Percentiles rank a stretch among this genome's conserved stretches.
These are phyloP conservation scores for Sylvilagus bachmani DNA, from an alignment of 2,113 vertebrate species.

Conservation along the genomic window DNA sequence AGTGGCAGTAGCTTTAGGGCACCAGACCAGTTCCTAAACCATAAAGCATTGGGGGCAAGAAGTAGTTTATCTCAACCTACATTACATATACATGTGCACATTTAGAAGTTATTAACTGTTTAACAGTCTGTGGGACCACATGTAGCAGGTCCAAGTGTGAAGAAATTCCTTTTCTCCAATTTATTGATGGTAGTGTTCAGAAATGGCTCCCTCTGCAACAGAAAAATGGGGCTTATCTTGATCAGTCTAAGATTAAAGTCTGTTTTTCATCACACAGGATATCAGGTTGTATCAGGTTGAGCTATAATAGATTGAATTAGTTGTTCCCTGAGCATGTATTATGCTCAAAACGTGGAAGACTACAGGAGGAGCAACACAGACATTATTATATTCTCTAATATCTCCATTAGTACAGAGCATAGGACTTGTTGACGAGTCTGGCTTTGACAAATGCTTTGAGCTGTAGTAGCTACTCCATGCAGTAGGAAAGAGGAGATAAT, in stretches of 20 bases:
- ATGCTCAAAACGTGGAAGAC: background rate
- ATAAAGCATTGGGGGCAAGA: background rate
- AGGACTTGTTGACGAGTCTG: background rate
- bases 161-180: background rate
- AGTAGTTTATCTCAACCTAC: background rate
- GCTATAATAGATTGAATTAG: background rate
- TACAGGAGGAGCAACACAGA: background rate
- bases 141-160: background rate
- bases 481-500: background rate
- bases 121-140: background rate
- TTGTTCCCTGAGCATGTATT: conserved; percentile 7
- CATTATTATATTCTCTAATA: background rate
- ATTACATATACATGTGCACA: background rate
- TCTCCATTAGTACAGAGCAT: background rate
- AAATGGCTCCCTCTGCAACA: background rate
- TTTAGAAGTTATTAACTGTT: background rate
- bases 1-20: background rate
- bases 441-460: background rate
- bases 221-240: background rate
- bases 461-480: background rate
- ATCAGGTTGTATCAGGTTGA: background rate
- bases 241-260: background rate
- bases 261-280: background rate
- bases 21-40: background rate
- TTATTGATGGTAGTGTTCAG: background rate